phyloP scores from a whole-genome alignment of 2,797 vertebrate genomes.

The Phoxinus dragarum region DNA sequence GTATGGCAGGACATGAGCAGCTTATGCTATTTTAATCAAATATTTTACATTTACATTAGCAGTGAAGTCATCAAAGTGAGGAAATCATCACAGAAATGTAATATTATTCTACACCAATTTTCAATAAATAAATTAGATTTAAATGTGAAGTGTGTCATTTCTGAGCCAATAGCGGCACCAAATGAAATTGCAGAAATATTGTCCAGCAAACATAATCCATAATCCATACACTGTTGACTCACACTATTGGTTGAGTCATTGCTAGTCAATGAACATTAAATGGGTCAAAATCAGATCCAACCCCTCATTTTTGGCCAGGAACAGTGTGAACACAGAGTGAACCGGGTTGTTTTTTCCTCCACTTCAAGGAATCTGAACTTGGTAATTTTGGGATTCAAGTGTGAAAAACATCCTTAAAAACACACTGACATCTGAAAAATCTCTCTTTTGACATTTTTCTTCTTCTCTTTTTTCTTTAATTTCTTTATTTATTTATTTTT shows the following conservation, averaged over 20 bases:
- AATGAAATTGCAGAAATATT: background rate
- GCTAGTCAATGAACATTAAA: background rate
- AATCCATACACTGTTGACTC: no score
- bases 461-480: slow-evolving; percentile 21
- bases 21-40: background rate
- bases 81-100: background rate
- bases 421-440: background rate
- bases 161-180: background rate
- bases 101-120: background rate
- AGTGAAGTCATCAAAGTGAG: background rate
- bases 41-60: background rate
- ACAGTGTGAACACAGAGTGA: background rate
- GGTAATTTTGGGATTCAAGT: background rate
- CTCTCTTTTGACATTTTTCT: slow-evolving; percentile 17
- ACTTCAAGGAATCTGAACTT: background rate
- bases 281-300: background rate
- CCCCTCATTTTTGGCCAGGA: background rate
- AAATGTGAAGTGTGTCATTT: background rate
- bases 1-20: background rate
- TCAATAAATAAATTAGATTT: background rate
- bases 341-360: background rate
- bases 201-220: background rate
- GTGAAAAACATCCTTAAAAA: slow-evolving; percentile 24
- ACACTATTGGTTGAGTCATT: background rate
- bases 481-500: background rate